Conservation (phyloP, 2,113 vertebrate species). For the Centropus bengalensis region DNA sequence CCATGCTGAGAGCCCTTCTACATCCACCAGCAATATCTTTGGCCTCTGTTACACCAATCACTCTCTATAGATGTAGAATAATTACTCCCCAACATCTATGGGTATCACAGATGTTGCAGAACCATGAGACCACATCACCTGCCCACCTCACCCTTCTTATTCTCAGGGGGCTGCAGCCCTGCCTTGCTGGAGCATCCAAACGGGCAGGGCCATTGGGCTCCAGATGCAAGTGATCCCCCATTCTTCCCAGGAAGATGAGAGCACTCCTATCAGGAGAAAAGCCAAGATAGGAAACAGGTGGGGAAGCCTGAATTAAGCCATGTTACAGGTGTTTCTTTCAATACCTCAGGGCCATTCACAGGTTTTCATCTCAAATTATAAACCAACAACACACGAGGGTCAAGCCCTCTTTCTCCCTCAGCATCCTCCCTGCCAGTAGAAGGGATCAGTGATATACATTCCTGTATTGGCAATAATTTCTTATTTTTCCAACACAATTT, state of each 20-base stretch:
- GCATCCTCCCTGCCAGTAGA: neutral
- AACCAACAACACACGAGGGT: neutral
- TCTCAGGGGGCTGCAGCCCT: neutral
- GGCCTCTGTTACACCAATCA: neutral
- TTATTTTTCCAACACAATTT: neutral
- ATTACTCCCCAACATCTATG: neutral
- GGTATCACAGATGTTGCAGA: neutral
- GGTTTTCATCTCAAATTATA: slow-evolving; percentile 31
- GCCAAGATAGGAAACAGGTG: neutral
- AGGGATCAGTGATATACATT: neutral
- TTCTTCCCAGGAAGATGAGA: accelerated
- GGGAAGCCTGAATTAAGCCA: neutral
- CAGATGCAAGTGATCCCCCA: accelerated
- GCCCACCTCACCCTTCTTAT: neutral
- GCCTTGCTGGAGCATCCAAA: neutral
- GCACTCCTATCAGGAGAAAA: neutral
- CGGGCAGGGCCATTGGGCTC: accelerated
- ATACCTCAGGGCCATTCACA: slow-evolving; percentile 11
- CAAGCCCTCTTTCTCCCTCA: neutral
- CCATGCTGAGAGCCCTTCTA: neutral
- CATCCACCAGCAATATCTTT: neutral
- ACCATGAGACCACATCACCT: neutral
- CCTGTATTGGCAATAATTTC: neutral
- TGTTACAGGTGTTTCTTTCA: neutral
- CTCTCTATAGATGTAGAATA: too few species aligned